Evolutionary conservation across 2,113 vertebrate genomes (phyloP).

Genomic region (Perccottus glenii): DNA sequence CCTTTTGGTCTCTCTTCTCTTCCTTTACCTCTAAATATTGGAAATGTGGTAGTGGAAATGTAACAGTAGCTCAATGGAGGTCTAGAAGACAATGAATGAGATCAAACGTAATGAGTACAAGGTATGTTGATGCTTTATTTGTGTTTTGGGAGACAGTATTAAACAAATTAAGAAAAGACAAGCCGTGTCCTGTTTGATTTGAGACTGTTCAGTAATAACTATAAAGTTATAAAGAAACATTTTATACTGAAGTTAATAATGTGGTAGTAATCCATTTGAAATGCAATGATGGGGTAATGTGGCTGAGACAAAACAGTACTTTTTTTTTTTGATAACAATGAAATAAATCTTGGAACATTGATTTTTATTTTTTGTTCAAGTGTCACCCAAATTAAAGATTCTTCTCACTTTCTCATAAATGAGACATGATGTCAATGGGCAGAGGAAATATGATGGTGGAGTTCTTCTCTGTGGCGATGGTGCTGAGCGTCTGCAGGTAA

Average conservation of each 20-base stretch:
- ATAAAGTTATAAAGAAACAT: too few species aligned
- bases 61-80: slow-evolving; percentile 64
- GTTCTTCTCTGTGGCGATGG: slow-evolving; percentile 89
- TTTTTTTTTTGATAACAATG: too few species aligned
- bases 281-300: too few species aligned
- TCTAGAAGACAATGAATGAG: slow-evolving; percentile 61
- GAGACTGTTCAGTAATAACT: not conserved
- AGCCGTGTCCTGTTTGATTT: slow-evolving; percentile 5
- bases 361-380: too few species aligned
- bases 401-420: slow-evolving; percentile 72
- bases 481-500: slow-evolving; percentile 86
- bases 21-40: slow-evolving; percentile 49
- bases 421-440: slow-evolving; percentile 83
- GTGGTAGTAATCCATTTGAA: too few species aligned
- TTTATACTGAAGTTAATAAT: too few species aligned
- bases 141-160: slow-evolving; percentile 66
- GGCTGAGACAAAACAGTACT: too few species aligned
- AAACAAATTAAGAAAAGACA: slow-evolving; percentile 57
- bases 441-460: slow-evolving; percentile 92
- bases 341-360: too few species aligned
- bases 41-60: slow-evolving; percentile 62
- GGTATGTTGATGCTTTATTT: slow-evolving; percentile 70
- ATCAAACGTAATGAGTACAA: slow-evolving; percentile 57
- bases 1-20: slow-evolving; percentile 37
- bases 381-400: too few species aligned